These are phyloP conservation scores for Acanthurus leucopareius DNA, from an alignment of 2,797 vertebrate genomes.

Conservation along the genomic window DNA sequence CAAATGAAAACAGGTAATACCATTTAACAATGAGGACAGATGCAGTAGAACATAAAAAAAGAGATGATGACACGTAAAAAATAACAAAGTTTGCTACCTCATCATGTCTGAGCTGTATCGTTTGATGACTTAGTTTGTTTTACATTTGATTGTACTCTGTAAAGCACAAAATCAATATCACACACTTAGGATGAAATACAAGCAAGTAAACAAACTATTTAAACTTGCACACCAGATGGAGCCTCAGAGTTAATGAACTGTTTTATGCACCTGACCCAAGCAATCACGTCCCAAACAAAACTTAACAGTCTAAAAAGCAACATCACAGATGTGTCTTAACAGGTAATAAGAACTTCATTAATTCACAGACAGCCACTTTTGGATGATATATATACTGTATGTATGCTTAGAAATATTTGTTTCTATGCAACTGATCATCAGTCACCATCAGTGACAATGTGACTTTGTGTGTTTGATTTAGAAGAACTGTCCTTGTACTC, in stretches of 20 bases:
- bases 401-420: neutral
- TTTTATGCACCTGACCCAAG: slow-evolving; percentile 27
- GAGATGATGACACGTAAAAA: neutral
- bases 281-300: slow-evolving; percentile 44
- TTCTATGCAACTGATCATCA: neutral
- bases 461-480: neutral
- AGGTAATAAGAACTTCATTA: slow-evolving; percentile 22
- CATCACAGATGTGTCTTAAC: slow-evolving; percentile 9
- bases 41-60: neutral
- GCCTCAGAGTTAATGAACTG: slow-evolving; percentile 51
- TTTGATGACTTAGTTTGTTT: slow-evolving; percentile 20
- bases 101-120: slow-evolving; percentile 10
- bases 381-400: neutral
- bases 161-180: slow-evolving; percentile 46
- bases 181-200: slow-evolving; percentile 38
- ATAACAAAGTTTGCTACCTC: neutral
- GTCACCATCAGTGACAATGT: neutral
- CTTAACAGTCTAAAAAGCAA: slow-evolving; percentile 38
- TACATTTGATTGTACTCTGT: slow-evolving; percentile 22
- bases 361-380: slow-evolving; percentile 14
- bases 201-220: slow-evolving; percentile 50
- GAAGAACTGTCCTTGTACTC: neutral
- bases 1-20: slow-evolving; percentile 5
- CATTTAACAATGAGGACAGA: neutral
- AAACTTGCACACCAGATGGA: slow-evolving; percentile 19